Percentiles rank a stretch among this genome's conserved stretches.
These are phyloP conservation scores for Lathronympha strigana DNA, from an alignment of 2,888 invertebrate species.

Conservation along the genomic window DNA sequence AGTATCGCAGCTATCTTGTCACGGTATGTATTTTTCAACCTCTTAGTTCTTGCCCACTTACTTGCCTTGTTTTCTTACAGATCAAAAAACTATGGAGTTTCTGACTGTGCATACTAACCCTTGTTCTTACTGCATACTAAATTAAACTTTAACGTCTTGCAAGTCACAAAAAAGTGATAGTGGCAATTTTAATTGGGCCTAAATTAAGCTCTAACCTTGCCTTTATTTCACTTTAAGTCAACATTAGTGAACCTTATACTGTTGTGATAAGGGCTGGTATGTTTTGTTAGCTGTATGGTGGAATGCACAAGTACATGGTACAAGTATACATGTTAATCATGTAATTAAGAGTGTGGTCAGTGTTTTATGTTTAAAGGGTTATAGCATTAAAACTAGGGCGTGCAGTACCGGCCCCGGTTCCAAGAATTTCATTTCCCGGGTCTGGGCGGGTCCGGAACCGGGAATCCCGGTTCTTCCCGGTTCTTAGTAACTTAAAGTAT, in stretches of 20 bases:
- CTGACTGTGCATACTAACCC: neutral
- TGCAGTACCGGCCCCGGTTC: too few species aligned
- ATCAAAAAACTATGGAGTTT: neutral
- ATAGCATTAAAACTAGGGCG: neutral
- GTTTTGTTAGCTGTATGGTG: neutral
- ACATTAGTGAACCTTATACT: neutral
- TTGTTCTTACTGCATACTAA: neutral
- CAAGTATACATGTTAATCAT: neutral
- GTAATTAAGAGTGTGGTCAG: neutral
- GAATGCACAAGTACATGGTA: neutral
- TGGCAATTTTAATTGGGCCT: slow-evolving; percentile 16
- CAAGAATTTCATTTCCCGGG: too few species aligned
- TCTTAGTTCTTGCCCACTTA: neutral
- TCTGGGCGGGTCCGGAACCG: too few species aligned
- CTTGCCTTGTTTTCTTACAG: neutral
- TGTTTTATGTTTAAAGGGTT: neutral
- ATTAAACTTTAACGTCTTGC: neutral
- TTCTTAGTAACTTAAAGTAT: too few species aligned
- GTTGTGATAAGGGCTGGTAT: neutral
- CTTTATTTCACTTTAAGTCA: neutral
- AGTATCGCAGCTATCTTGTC: slow-evolving; percentile 88
- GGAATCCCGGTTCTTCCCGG: too few species aligned
- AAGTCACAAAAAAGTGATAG: neutral
- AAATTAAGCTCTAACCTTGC: slow-evolving; percentile 8
- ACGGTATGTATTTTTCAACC: slow-evolving; percentile 63